phyloP scores from a whole-genome alignment of 1,140 invertebrate genomes.

The Lycorma delicatula region DNA sequence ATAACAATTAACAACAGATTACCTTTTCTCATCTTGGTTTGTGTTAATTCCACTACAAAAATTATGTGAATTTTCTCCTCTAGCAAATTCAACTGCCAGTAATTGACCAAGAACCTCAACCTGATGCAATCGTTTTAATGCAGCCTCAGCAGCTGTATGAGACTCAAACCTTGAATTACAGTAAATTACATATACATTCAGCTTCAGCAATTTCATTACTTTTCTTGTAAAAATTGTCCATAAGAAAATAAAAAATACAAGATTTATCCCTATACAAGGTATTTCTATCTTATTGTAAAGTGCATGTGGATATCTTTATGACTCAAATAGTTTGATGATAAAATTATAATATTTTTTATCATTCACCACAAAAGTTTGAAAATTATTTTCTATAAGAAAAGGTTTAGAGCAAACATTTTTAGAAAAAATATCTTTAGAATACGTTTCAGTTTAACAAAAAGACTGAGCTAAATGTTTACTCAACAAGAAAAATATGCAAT shows the following conservation, averaged over 20 bases:
- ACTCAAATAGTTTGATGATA: not conserved
- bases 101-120: constrained; percentile 47
- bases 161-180: constrained; percentile 48
- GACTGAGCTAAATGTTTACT: no score
- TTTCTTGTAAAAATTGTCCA: not conserved
- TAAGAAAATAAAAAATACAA: not conserved
- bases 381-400: no score
- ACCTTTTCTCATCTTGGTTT: constrained; percentile 28
- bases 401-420: no score
- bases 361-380: no score
- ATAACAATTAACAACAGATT: constrained; percentile 10
- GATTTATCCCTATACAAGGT: not conserved
- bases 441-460: no score
- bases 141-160: constrained; percentile 45
- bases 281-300: not conserved
- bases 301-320: not conserved
- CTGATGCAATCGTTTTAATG: constrained; percentile 53
- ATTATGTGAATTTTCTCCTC: constrained; percentile 26
- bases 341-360: not conserved
- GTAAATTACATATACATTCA: no score
- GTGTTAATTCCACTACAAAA: constrained; percentile 27
- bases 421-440: no score
- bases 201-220: no score
- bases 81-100: constrained; percentile 55
- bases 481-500: no score